Conservation (phyloP, 2,113 vertebrate species). For the Phrynosoma blainvillii region DNA sequence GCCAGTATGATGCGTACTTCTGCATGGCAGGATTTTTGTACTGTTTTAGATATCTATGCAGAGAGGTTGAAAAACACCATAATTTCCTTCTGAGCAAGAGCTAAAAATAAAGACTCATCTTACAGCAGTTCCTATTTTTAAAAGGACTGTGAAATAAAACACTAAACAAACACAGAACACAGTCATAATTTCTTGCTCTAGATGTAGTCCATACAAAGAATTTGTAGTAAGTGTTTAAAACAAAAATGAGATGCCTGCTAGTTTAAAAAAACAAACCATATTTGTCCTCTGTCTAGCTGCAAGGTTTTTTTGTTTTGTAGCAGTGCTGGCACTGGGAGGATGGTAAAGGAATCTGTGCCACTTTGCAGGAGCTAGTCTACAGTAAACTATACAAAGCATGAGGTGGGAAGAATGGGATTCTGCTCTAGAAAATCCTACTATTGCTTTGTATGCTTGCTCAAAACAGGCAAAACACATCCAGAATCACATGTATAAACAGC, state of each 20-base stretch:
- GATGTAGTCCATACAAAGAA: constrained; percentile 6
- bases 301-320: no score
- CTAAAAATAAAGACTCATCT: background rate
- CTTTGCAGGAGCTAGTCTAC: no score
- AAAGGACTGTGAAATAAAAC: background rate
- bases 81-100: constrained; percentile 11
- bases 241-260: background rate
- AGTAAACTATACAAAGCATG: no score
- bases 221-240: constrained; percentile 12
- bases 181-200: constrained; percentile 22
- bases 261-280: background rate
- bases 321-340: no score
- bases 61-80: background rate
- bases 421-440: no score
- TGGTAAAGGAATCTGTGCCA: no score
- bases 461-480: no score
- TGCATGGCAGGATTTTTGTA: background rate
- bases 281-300: background rate
- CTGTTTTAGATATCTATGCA: constrained; percentile 16
- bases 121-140: constrained; percentile 11
- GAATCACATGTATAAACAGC: no score
- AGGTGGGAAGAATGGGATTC: no score
- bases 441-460: no score
- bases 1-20: background rate
- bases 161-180: background rate